Percentiles rank a stretch among this genome's conserved stretches.
These are phyloP conservation scores for Lepidochrysops patricia DNA, from an alignment of 2,888 invertebrate genomes.

Conservation along the genomic window DNA sequence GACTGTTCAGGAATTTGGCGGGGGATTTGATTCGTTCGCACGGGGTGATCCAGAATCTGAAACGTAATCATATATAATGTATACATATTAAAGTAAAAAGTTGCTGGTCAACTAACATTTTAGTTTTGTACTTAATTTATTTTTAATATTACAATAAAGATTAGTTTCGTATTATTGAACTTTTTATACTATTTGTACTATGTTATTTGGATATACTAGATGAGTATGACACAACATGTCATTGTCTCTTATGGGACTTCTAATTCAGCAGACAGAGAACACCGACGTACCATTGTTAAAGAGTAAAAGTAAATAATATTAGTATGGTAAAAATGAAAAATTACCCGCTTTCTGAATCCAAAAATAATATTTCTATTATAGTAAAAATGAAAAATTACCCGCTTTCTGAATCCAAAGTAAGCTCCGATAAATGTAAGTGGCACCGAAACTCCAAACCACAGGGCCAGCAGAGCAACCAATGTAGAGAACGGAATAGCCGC, in stretches of 20 bases:
- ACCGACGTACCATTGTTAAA: no score
- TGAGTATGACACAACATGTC: no score
- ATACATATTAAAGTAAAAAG: not conserved
- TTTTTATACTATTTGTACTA: no score
- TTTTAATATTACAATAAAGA: not conserved
- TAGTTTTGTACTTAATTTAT: not conserved
- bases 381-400: slow-evolving; percentile 77
- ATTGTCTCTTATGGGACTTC: no score
- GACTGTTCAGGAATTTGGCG: slow-evolving; percentile 98
- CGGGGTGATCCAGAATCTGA: slow-evolving; percentile 96
- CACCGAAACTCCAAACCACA: slow-evolving; percentile 99
- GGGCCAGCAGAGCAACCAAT: slow-evolving; percentile 90
- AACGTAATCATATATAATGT: slow-evolving; percentile 9
- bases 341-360: slow-evolving; percentile 96
- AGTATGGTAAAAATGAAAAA: slow-evolving; percentile 35
- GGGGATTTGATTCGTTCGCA: slow-evolving; percentile 98
- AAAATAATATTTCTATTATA: no score
- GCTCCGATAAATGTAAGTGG: slow-evolving; percentile 98
- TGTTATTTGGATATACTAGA: no score
- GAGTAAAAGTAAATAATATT: no score
- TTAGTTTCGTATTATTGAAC: no score
- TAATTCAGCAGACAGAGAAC: no score
- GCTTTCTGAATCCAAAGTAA: slow-evolving; percentile 97
- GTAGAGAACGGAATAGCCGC: slow-evolving; percentile 98
- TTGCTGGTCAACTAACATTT: not conserved